A percentile compares a stretch with the other conserved stretches of the same genome.
Evolutionary conservation across 2,113 vertebrate genomes (phyloP).

Genomic region (Isichthys henryi): DNA sequence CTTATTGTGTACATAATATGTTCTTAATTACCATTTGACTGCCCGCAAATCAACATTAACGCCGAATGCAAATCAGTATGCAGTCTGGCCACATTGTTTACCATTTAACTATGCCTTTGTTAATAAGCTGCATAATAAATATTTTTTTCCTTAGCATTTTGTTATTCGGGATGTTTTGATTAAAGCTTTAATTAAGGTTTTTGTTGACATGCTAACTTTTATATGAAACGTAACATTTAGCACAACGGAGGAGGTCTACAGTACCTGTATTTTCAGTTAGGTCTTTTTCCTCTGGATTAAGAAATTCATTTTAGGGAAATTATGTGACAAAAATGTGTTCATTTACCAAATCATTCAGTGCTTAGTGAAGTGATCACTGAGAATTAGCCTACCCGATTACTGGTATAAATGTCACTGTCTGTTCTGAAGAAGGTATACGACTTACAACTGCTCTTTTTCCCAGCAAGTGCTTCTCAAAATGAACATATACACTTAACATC

Average conservation of each 20-base stretch:
- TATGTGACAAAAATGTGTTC: background rate
- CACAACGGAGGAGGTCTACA: background rate
- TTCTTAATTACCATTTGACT: background rate
- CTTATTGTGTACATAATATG: background rate
- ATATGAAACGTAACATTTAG: background rate
- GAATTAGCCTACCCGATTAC: background rate
- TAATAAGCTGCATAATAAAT: background rate
- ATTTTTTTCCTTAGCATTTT: background rate
- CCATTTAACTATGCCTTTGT: background rate
- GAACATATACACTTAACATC: background rate
- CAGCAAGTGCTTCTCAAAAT: background rate
- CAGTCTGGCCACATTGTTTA: background rate
- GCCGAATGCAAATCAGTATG: background rate
- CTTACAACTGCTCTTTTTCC: background rate
- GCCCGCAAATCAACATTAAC: background rate
- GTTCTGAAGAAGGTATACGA: background rate
- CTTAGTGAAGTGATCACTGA: background rate
- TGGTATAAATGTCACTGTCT: background rate
- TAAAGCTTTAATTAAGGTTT: background rate
- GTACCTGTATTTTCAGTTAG: background rate
- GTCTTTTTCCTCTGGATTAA: background rate
- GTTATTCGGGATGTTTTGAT: background rate
- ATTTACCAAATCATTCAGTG: background rate
- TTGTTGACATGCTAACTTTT: background rate
- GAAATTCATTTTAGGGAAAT: background rate